These are phyloP conservation scores for Gonioctena quinquepunctata DNA, from an alignment of 1,140 invertebrate species.

Conservation along the genomic window DNA sequence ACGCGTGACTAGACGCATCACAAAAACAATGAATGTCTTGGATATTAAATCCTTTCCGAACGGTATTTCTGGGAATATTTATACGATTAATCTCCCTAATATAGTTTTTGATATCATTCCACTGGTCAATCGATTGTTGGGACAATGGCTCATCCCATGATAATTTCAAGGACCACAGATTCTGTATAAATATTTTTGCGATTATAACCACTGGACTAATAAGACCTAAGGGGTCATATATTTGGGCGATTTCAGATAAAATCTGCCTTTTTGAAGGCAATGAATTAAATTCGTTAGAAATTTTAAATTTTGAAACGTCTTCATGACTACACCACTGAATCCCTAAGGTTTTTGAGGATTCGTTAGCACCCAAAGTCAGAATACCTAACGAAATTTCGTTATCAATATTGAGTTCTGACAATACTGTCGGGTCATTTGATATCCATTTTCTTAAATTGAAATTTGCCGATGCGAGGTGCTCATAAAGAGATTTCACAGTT, in stretches of 20 bases:
- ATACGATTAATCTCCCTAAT: neutral
- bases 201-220: neutral
- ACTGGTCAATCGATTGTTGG: neutral
- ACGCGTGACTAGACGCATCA: neutral
- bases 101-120: neutral
- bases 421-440: neutral
- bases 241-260: too few species aligned
- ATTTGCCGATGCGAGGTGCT: neutral
- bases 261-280: too few species aligned
- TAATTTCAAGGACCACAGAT: neutral
- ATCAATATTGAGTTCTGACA: neutral
- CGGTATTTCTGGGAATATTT: neutral
- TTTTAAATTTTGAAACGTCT: too few species aligned
- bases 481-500: neutral
- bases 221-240: neutral
- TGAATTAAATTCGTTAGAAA: too few species aligned
- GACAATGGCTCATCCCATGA: neutral
- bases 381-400: too few species aligned
- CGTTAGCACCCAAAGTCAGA: neutral
- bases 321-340: too few species aligned
- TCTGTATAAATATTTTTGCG: neutral
- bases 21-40: neutral
- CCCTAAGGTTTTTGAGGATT: neutral
- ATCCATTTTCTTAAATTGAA: neutral
- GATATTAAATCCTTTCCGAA: neutral